Percentiles rank a stretch among this genome's conserved stretches.
Conservation (phyloP, 2,113 vertebrate genomes). For the Camelus bactrianus region DNA sequence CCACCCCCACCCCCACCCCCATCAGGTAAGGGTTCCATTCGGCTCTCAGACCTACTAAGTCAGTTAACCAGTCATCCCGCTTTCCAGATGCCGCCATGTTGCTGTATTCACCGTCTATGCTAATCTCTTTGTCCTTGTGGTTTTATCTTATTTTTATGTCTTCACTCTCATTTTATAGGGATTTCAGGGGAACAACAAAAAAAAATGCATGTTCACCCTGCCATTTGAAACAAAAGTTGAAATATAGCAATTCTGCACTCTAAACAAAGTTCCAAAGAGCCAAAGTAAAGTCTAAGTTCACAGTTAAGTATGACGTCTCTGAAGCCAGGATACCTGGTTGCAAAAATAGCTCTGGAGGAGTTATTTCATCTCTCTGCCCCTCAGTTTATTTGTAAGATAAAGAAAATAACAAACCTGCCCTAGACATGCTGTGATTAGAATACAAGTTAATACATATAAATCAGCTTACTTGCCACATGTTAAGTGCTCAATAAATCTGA, state of each 20-base stretch:
- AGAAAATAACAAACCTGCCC: slow-evolving; percentile 36
- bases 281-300: slow-evolving; percentile 33
- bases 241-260: neutral
- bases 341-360: neutral
- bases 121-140: neutral
- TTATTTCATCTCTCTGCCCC: neutral
- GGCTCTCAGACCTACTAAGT: neutral
- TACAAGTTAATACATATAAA: neutral
- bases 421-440: neutral
- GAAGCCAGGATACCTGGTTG: neutral
- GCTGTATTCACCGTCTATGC: neutral
- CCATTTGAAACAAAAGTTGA: slow-evolving; percentile 18
- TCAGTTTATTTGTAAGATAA: slow-evolving; percentile 23
- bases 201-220: neutral
- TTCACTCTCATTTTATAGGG: neutral
- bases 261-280: neutral
- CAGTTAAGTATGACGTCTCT: neutral
- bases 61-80: neutral
- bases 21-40: neutral
- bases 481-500: neutral
- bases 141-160: neutral
- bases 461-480: neutral
- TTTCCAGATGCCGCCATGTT: neutral
- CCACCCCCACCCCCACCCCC: neutral
- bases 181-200: neutral